Base-by-base conservation (phyloP, 2,113 vertebrate species). In the Pituophis catenifer region DNA sequence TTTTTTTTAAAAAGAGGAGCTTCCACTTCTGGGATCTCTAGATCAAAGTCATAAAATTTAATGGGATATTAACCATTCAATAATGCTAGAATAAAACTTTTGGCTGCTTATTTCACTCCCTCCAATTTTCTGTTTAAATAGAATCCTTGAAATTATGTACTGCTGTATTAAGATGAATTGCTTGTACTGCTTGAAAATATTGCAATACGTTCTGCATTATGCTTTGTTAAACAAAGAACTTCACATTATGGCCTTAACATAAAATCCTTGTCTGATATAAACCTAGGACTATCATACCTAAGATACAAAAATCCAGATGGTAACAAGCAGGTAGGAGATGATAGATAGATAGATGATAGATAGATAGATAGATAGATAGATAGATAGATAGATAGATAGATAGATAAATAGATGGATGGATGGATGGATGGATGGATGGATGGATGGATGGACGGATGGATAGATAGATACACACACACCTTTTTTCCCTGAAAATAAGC, bases 361-460 rank as follows among this genome's bases (percentile, higher is more conserved):
- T 5, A 48, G 44, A 48, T 48, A 3, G 44, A 48, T 48, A 48
- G 3, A 48, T 48, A 48, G 3, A 48, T 48, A 48, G 3, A 48
- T 44, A 44, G 38, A 44, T 44, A 44, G 38, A 44, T 44, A 44
- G 38, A 44, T 44, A 44, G 38, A 44, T 3, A 0, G 38, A 44
- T 38, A 1, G 38, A 38, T 38, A 1, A 4, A 48, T 48, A 3
- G 44, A 48, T 48, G 1, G 44, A 48, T 5, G 1, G 4, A 48
- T 5, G 1, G 44, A 48, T 5, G 1, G 44, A 5, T 44, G 0
- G 44, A 44, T 44, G 1, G 2, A 44, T 44, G 3, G 2, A 44
- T 44, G 1, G 2, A 44, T 38, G 2, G 38, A 38, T 38, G 2
- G 38, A 38, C 2, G 2, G 38, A 38, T 38, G 2, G 38, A 38